Percentiles rank a stretch among this genome's conserved stretches.
Conservation (phyloP, 2,113 vertebrate species). For the Lonchura striata region DNA sequence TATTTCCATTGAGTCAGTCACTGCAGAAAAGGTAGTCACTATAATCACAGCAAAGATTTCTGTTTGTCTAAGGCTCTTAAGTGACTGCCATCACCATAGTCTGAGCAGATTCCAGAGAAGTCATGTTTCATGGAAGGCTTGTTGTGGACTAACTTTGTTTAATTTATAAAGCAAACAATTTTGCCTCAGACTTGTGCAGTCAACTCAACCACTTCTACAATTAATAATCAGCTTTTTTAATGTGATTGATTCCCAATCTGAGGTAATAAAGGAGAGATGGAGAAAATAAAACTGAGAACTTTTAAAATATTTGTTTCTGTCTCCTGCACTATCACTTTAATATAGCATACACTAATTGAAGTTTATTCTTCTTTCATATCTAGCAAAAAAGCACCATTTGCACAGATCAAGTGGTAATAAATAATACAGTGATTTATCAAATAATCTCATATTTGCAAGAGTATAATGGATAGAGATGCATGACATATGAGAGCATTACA, state of each 20-base stretch:
- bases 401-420: neutral
- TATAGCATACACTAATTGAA: neutral
- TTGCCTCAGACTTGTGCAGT: neutral
- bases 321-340: neutral
- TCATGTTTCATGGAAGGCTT: neutral
- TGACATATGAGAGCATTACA: neutral
- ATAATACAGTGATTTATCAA: neutral
- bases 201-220: neutral
- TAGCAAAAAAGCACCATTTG: neutral
- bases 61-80: conserved; percentile 42
- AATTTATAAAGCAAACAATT: neutral
- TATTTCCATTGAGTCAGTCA: conserved; percentile 23
- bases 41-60: conserved; percentile 42
- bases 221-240: neutral
- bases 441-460: neutral
- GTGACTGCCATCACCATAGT: conserved; percentile 14
- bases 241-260: neutral
- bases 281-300: neutral
- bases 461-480: neutral
- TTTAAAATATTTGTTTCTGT: neutral
- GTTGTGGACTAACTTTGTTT: neutral
- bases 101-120: conserved; percentile 28
- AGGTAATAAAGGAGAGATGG: neutral
- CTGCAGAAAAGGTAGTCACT: conserved; percentile 7
- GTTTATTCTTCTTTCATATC: neutral